phyloP scores from a whole-genome alignment of 2,888 invertebrate species.

The Drosophila sordidapex region DNA sequence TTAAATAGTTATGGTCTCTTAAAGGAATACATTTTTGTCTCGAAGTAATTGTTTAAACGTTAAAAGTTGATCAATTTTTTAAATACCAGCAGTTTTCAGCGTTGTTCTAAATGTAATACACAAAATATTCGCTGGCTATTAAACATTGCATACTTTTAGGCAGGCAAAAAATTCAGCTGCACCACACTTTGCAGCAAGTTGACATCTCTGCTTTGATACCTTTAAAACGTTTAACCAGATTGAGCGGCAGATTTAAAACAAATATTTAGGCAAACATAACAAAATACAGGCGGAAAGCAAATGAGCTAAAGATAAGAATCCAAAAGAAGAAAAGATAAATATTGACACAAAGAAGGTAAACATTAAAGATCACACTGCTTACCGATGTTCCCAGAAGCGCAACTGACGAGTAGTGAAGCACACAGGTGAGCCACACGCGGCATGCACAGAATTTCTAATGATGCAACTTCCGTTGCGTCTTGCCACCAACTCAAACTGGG shows the following conservation, averaged over 20 bases:
- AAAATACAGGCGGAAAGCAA: slow-evolving; percentile 29
- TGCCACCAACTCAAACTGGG: slow-evolving; percentile 11
- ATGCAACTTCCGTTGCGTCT: slow-evolving; percentile 67
- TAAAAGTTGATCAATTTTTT: too few species aligned
- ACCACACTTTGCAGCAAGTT: slow-evolving; percentile 9
- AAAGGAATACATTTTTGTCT: too few species aligned
- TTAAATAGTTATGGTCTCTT: too few species aligned
- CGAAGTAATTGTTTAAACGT: too few species aligned
- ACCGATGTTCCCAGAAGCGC: slow-evolving; percentile 32
- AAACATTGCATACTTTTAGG: slow-evolving; percentile 53
- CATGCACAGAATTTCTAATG: slow-evolving; percentile 72
- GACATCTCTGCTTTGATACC: slow-evolving; percentile 28
- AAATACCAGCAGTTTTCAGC: neutral
- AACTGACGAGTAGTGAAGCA: slow-evolving; percentile 23
- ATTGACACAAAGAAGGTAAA: slow-evolving; percentile 15
- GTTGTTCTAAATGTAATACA: slow-evolving; percentile 23
- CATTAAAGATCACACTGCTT: slow-evolving; percentile 2
- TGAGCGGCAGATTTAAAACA: slow-evolving; percentile 47
- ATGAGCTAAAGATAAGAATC: slow-evolving; percentile 3
- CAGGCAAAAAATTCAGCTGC: neutral
- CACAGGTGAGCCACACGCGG: slow-evolving; percentile 29
- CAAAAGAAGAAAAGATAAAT: slow-evolving; percentile 17
- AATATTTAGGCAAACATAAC: slow-evolving; percentile 38
- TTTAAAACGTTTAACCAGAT: neutral
- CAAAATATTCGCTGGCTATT: slow-evolving; percentile 20